Evolutionary conservation across 2,113 vertebrate genomes (phyloP).

Genomic region (Laticauda laticaudata): DNA sequence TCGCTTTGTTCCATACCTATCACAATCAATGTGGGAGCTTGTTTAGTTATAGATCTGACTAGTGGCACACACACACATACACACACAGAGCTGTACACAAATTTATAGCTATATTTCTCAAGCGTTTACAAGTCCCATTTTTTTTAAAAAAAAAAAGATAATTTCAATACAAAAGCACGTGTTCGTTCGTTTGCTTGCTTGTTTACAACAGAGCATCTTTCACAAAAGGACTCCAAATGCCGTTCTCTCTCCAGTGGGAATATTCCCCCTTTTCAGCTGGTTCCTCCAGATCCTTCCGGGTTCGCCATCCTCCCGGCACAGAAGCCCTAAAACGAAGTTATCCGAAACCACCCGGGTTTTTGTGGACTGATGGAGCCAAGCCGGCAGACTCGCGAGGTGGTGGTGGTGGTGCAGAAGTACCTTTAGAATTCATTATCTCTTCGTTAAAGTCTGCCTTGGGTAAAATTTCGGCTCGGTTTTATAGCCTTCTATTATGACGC

Average conservation of each 20-base stretch:
- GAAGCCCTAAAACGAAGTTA: slow-evolving; percentile 6
- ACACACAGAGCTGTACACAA: background rate
- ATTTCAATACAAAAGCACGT: background rate
- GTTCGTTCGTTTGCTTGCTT: background rate
- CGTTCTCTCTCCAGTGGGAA: background rate
- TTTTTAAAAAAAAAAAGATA: background rate
- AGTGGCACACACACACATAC: background rate
- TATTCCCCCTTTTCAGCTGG: background rate
- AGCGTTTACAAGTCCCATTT: background rate
- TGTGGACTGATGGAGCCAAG: slow-evolving; percentile 20
- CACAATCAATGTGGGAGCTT: background rate
- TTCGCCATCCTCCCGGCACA: background rate
- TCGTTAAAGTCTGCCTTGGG: slow-evolving; percentile 71
- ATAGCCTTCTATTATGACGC: slow-evolving; percentile 72
- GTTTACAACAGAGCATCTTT: background rate
- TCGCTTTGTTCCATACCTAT: background rate
- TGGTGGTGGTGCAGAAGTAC: slow-evolving; percentile 37
- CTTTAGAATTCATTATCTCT: slow-evolving; percentile 70
- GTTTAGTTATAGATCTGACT: background rate
- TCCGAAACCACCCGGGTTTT: slow-evolving; percentile 22
- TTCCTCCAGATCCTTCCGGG: too few species aligned
- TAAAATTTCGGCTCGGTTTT: slow-evolving; percentile 73
- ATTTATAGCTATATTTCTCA: background rate
- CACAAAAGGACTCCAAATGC: background rate
- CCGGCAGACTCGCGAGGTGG: slow-evolving; percentile 5